Percentiles rank a stretch among this genome's conserved stretches.
Conservation (phyloP, 1,140 invertebrate genomes). For the Drosophila sturtevanti region DNA sequence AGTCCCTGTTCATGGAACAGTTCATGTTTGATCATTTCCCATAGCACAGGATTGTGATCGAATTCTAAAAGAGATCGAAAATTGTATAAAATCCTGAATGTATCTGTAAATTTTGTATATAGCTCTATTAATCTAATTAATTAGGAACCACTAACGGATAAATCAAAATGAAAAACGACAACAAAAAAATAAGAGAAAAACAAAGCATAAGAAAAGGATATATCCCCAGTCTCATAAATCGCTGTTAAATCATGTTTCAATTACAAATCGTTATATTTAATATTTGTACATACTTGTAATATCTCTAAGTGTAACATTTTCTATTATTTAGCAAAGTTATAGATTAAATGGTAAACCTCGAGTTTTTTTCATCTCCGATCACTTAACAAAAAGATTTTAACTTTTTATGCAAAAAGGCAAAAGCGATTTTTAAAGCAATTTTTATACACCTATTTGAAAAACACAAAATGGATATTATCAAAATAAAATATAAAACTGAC, state of each 20-base stretch:
- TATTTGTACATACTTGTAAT: slow-evolving; percentile 19
- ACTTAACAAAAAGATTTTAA: slow-evolving; percentile 34
- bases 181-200: too few relatives aligned
- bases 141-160: neutral
- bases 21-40: slow-evolving; percentile 78
- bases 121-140: too few relatives aligned
- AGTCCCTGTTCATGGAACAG: slow-evolving; percentile 82
- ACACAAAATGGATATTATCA: neutral
- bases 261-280: slow-evolving; percentile 27
- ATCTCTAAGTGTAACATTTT: slow-evolving; percentile 5
- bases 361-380: neutral
- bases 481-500: neutral
- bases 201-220: too few relatives aligned
- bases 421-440: slow-evolving; percentile 51
- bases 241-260: slow-evolving; percentile 13
- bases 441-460: slow-evolving; percentile 41
- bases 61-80: neutral
- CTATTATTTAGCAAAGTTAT: slow-evolving; percentile 8
- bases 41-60: slow-evolving; percentile 38
- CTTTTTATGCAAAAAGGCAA: slow-evolving; percentile 30
- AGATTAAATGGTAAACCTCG: too few relatives aligned
- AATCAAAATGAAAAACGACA: neutral
- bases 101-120: neutral
- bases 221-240: slow-evolving; percentile 16
- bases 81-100: neutral